Conservation (phyloP, 30 jellyfish, hydroid and myxozoan species). For the Aurelia coerulea region DNA sequence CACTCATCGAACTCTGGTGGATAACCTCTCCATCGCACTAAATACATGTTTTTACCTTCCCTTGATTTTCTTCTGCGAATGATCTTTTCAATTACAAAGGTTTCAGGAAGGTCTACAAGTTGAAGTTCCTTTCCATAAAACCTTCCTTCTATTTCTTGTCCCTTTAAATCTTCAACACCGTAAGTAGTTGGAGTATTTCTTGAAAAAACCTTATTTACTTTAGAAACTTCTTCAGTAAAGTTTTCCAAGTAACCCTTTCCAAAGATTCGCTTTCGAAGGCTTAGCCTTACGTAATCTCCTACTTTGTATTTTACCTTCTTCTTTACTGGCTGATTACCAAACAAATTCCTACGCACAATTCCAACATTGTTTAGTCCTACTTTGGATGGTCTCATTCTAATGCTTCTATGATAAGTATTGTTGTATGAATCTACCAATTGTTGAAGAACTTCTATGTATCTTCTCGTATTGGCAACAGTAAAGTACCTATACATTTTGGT, state of each 20-base stretch:
- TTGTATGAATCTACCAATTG: too few relatives aligned
- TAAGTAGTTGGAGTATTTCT: conserved; percentile 10
- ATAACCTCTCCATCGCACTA: conserved; percentile 33
- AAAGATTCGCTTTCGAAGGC: conserved; percentile 37
- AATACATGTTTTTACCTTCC: conserved; percentile 22
- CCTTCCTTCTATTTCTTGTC: conserved; percentile 28
- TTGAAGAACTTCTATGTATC: too few relatives aligned
- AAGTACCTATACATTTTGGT: too few relatives aligned
- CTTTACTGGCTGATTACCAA: neutral
- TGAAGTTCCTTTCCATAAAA: conserved; percentile 63
- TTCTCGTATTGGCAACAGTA: too few relatives aligned
- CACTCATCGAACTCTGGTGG: conserved; percentile 53
- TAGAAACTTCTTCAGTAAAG: conserved; percentile 55
- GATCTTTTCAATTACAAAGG: conserved; percentile 29
- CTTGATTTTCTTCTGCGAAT: neutral
- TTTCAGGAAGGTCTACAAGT: conserved; percentile 26
- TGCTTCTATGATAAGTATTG: too few relatives aligned
- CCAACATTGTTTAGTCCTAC: too few relatives aligned
- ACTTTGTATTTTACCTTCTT: neutral
- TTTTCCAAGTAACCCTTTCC: conserved; percentile 44
- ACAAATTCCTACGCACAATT: too few relatives aligned
- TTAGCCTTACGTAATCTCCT: conserved; percentile 66
- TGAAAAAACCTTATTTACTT: neutral
- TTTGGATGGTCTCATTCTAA: too few relatives aligned
- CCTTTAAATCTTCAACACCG: conserved; percentile 39